Evolutionary conservation across 2,797 vertebrate genomes (phyloP).

Genomic region (Orientallactaga sibirica): DNA sequence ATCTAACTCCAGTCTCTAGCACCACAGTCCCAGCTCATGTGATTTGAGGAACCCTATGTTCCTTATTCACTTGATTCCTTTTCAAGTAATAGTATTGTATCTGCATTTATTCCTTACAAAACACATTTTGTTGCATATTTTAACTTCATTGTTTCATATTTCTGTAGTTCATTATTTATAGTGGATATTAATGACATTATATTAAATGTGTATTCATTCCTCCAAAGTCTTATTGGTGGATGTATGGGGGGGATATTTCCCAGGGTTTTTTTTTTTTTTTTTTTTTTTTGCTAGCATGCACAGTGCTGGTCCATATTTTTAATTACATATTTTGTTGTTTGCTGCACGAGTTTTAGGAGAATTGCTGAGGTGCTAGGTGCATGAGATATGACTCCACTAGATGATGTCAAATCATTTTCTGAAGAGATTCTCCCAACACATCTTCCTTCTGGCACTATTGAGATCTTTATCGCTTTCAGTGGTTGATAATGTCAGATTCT

Average conservation of each 20-base stretch:
- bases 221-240: background rate
- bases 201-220: background rate
- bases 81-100: background rate
- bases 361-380: background rate
- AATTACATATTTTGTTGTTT: background rate
- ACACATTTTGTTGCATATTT: background rate
- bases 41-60: background rate
- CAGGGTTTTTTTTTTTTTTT: too few species aligned
- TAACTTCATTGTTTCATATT: background rate
- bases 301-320: background rate
- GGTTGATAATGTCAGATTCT: background rate
- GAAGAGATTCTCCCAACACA: background rate
- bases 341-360: conserved; percentile 11
- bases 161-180: background rate
- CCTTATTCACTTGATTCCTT: background rate
- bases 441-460: background rate
- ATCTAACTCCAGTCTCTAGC: background rate
- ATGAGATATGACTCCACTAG: background rate
- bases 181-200: background rate
- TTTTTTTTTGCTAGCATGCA: background rate
- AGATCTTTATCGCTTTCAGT: background rate
- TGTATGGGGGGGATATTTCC: background rate
- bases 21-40: background rate
- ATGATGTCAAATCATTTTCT: background rate
- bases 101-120: background rate